A percentile compares a stretch with the other conserved stretches of the same genome.
phyloP scores from a whole-genome alignment of 2,797 vertebrate genomes.

The Furcifer pardalis region DNA sequence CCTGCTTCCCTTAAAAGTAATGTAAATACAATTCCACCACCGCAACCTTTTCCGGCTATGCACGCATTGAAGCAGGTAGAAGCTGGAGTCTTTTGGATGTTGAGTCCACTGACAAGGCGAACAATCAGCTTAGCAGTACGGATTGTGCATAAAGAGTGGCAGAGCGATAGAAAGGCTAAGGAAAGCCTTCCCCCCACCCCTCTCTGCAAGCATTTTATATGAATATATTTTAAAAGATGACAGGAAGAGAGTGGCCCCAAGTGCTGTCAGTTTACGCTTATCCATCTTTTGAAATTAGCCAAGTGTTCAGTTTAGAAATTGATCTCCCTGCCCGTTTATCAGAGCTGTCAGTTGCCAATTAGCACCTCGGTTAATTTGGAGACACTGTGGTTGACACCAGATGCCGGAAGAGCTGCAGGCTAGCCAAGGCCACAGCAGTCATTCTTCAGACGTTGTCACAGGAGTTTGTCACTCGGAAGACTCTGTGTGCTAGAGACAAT shows the following conservation, averaged over 20 bases:
- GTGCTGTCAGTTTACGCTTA: constrained; percentile 27
- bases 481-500: fast-evolving
- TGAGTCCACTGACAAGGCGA: constrained; percentile 35
- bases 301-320: constrained; percentile 3
- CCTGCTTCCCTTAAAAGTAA: constrained; percentile 13
- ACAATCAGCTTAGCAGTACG: constrained; percentile 40
- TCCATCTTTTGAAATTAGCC: constrained; percentile 27
- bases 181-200: constrained; percentile 24
- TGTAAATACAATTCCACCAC: no score
- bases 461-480: background rate
- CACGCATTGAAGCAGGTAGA: constrained; percentile 31
- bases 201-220: background rate
- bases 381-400: background rate
- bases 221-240: constrained; percentile 8
- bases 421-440: background rate
- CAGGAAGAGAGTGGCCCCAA: background rate
- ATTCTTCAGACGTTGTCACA: background rate
- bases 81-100: constrained; percentile 55
- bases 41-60: background rate
- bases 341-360: background rate
- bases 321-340: background rate
- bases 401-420: background rate
- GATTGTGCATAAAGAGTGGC: constrained; percentile 8
- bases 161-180: constrained; percentile 35
- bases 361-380: constrained; percentile 14